Base-by-base conservation (phyloP, 2,113 vertebrate species). In the Columbina picui region DNA sequence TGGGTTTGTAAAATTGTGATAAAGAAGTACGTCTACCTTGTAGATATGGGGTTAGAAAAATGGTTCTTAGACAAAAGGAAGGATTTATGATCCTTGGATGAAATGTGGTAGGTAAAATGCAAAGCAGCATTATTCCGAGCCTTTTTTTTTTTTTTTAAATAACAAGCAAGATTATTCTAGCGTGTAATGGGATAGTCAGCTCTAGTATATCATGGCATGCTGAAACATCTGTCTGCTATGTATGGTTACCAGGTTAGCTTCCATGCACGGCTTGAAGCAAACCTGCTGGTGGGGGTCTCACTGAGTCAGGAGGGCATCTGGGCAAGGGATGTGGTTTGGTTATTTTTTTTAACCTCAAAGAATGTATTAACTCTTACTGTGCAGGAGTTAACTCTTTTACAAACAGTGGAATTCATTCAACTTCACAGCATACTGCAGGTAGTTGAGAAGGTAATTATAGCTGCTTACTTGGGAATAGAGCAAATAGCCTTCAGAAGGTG, bases 361-460 rank as follows among this genome's bases (percentile, higher is more conserved):
- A 60, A 26, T 32, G 12, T 23, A 25, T 73, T 87, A 57, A 70
- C 71, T 80, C 23, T 38, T 57, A 38, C 3, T 63, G n/a, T 69
- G 50, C 19, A 38, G 49, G 22, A n/a, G 39, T 87, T 88, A 76
- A 85, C 59, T 91, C 27, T 85, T 55, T 41, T 87, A 27, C 38
- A 61, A 75, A 76, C 14, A 45, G 34, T 20, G n/a, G 55, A 85
- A 88, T 93, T 88, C 50, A 70, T 93, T 79, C 41, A 53, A 88
- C 7, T 65, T 84, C 82, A 60, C 49, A 84, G 39, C 30, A 7
- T 65, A 53, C 36, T 82, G 14, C 77, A 90, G 71, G 75, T 94
- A 84, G 84, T 50, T 86, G 92, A 85, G 81, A 81, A 76, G 79
- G 69, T 88, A 86, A 90, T 96, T 90, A 80, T 16, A 83, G 67